Percentiles rank a stretch among this genome's conserved stretches.
These are phyloP conservation scores for Tinea trinotella DNA, from an alignment of 2,888 invertebrate genomes.

Conservation along the genomic window DNA sequence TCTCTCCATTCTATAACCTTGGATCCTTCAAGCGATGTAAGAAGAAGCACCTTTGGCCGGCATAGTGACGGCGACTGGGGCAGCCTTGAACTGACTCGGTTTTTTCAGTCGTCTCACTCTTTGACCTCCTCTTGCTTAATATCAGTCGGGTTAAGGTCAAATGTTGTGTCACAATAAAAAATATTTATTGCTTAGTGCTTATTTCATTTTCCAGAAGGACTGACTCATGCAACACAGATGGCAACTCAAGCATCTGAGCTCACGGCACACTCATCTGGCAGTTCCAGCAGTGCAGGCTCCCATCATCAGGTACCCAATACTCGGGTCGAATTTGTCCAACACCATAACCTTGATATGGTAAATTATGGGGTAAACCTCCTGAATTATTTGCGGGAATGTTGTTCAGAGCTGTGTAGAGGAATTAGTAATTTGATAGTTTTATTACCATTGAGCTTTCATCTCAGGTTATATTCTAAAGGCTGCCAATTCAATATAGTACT, in stretches of 20 bases:
- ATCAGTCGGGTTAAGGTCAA: too few species aligned
- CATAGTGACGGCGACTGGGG: too few species aligned
- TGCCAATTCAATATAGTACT: too few species aligned
- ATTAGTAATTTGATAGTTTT: background rate
- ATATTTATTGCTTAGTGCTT: too few species aligned
- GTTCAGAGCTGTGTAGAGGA: slow-evolving; percentile 17
- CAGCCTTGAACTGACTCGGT: too few species aligned
- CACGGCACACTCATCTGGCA: slow-evolving; percentile 37
- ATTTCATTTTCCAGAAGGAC: slow-evolving; percentile 40
- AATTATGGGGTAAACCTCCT: slow-evolving; percentile 56
- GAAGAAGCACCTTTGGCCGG: too few species aligned
- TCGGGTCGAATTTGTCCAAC: slow-evolving; percentile 69
- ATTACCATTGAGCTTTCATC: background rate
- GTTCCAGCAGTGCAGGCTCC: slow-evolving; percentile 39
- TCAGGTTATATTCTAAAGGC: background rate
- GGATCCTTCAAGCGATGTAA: too few species aligned
- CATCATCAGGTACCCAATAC: slow-evolving; percentile 70
- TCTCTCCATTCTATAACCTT: too few species aligned
- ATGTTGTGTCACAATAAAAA: too few species aligned
- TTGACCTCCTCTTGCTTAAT: too few species aligned
- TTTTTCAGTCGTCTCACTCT: too few species aligned
- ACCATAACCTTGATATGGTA: slow-evolving; percentile 72
- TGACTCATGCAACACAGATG: slow-evolving; percentile 46
- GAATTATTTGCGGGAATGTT: slow-evolving; percentile 56
- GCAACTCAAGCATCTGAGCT: slow-evolving; percentile 60